Evolutionary conservation across 2,888 invertebrate genomes (phyloP), one percentile per base, ranked within the genome.

Genomic region (Erebia epiphron): DNA sequence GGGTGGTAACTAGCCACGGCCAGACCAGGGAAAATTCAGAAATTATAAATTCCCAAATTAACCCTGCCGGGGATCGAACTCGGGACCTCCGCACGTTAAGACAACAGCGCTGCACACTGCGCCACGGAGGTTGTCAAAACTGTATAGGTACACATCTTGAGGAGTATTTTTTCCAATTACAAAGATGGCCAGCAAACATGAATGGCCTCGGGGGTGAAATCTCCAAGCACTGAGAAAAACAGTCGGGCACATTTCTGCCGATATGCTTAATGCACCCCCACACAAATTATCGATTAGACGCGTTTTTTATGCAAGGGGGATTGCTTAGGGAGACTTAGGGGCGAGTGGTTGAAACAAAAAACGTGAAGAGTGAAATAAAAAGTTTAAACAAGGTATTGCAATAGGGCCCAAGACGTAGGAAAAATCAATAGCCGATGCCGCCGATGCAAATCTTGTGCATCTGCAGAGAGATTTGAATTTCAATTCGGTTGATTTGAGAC

Each of bases 261-360:
- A 91, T 93, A 93, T 93, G 92, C 92, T 91, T 93, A 93, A 93
- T 93, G 93, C 93, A 92, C 93, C 92, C 91, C 93, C 93, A 93
- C 91, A 93, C 90, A 93, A 93, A 93, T 93, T 93, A 93, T 93
- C 93, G 93, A 93, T 93, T 93, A 93, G 92, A 90, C 91, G 92
- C 93, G 62, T 93, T 93, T 93, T 93, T 93, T 93, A 93, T 93
- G 93, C 93, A 93, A 93, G 93, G 93, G 93, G 91, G 92, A 67
- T 26, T 88, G 83, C 88, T 86, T 87, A 89, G 93, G 92, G 92
- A 86, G 86, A 81, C 80, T 79, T 86, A 84, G 83, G 91, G 92
- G 92, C 86, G 92, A 88, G 88, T 87, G 90, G 92, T 87, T 92
- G 93, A 93, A 93, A 93, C 93, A 93, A 93, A 93, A 93, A 93